Percentiles rank a stretch among this genome's conserved stretches.
Conservation (phyloP, 2,888 invertebrate genomes). For the Pollenia griseotomentosa region DNA sequence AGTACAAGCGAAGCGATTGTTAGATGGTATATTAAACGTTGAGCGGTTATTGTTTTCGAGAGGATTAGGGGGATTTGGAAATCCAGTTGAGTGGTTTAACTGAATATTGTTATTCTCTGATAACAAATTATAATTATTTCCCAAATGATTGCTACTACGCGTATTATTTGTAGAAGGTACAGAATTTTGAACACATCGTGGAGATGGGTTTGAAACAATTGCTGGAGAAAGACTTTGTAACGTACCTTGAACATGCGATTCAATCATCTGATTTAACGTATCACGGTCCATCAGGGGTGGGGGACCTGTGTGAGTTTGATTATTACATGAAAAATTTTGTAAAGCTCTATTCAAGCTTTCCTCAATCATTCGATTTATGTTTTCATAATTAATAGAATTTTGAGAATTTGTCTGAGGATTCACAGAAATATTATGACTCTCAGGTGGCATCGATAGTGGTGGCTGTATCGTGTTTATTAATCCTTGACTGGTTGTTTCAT, state of each 20-base stretch:
- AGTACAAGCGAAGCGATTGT: not conserved
- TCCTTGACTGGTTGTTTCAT: not conserved
- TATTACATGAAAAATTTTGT: not conserved
- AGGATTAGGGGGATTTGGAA: not conserved
- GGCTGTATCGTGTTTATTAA: not conserved
- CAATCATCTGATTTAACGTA: not conserved
- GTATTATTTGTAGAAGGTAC: not conserved
- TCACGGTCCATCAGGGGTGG: too few relatives aligned
- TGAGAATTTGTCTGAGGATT: not conserved
- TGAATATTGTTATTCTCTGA: not conserved
- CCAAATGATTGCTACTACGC: not conserved
- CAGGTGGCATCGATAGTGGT: not conserved
- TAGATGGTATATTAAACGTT: not conserved
- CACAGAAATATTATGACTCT: not conserved
- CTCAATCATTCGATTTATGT: slow-evolving; percentile 33
- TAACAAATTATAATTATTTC: not conserved
- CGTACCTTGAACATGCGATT: not conserved
- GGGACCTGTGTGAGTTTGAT: not conserved
- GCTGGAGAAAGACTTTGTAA: not conserved
- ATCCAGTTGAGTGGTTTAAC: not conserved
- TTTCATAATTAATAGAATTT: not conserved
- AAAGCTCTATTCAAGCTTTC: not conserved
- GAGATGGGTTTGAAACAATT: not conserved
- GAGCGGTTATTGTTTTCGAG: not conserved
- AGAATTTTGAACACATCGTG: not conserved